These are phyloP conservation scores for Brachystomella parvula DNA, from an alignment of 1,140 invertebrate genomes.

Conservation along the genomic window DNA sequence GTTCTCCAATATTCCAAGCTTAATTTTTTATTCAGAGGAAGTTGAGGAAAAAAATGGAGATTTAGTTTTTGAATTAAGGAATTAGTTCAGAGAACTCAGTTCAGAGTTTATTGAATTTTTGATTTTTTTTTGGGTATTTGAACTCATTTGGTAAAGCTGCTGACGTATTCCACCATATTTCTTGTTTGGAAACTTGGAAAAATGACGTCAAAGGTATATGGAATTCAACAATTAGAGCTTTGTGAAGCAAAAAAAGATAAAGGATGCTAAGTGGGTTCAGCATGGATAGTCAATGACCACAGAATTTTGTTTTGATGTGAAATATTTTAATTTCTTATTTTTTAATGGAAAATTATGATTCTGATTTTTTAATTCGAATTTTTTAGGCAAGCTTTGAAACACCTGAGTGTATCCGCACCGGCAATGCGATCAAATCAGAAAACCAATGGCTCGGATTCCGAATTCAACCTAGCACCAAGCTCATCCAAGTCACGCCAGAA, in stretches of 20 bases:
- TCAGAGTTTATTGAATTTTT: no score
- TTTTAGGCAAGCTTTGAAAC: slow-evolving; percentile 45
- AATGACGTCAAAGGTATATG: not conserved
- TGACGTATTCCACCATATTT: no score
- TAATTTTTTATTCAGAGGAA: no score
- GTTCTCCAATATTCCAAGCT: no score
- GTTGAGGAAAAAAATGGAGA: no score
- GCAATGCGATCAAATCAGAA: slow-evolving; percentile 41
- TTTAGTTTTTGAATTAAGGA: no score
- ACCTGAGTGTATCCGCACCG: slow-evolving; percentile 45
- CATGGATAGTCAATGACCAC: not conserved
- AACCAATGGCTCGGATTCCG: slow-evolving; percentile 27
- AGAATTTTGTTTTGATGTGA: not conserved
- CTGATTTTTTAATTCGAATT: not conserved
- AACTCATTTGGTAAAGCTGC: no score
- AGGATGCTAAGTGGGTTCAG: not conserved
- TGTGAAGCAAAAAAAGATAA: not conserved
- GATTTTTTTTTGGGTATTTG: no score
- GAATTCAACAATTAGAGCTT: not conserved
- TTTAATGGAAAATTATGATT: not conserved
- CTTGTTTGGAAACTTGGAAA: not conserved
- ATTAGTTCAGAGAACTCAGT: no score
- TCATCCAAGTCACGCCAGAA: slow-evolving; percentile 60
- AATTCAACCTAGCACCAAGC: slow-evolving; percentile 43
- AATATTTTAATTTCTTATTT: not conserved